Evolutionary conservation across 37 sponge, comb jelly and placozoan genomes (phyloP), one percentile per base, ranked within the genome.

Genomic region (Ephydatia muelleri): DNA sequence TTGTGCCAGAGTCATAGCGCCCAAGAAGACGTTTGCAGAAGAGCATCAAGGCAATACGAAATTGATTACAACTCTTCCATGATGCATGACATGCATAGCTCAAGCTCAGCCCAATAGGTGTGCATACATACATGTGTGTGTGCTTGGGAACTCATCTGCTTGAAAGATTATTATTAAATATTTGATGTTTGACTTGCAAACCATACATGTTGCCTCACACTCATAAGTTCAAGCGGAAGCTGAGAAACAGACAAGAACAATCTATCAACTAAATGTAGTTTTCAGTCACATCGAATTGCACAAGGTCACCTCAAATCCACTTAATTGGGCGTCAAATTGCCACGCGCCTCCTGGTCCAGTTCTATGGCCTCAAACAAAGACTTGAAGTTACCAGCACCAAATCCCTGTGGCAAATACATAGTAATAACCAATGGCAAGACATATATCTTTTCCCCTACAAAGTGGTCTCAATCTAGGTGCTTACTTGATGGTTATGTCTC

Each of bases 351-450:
- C 65, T 97, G 97, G 64, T 97, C 99, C 2, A 37, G 26, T 65
- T 99, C 99, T 43, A 99, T 96, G 34, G 99, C 97, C 64, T 95
- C 82, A 87, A 99, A 99, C 39, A 99, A 86, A 65, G 99, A 86
- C 82, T 99, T 94, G 93, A 99, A 99, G 72, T 99, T 99, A n/a
- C 99, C 99, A 73, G 96, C 97, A 49, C 99, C 99, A 87, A 99
- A 99, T 31, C 99, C 99, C 97, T 97, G 74, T 33, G 81, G 39
- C n/a, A n/a, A n/a, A n/a, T n/a, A n/a, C n/a, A n/a, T n/a, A n/a
- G n/a, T n/a, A n/a, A n/a, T n/a, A n/a, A n/a, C n/a, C n/a, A n/a
- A n/a, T n/a, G n/a, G 27, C 11, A 29, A 14, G 11, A 14, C 19
- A 39, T 16, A 6, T 35, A 36, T 33, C 70, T 23, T 40, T 32